Evolutionary conservation across 1,140 invertebrate species (phyloP), one percentile per base, ranked within the genome.

Genomic region (Caenorhabditis latens): DNA sequence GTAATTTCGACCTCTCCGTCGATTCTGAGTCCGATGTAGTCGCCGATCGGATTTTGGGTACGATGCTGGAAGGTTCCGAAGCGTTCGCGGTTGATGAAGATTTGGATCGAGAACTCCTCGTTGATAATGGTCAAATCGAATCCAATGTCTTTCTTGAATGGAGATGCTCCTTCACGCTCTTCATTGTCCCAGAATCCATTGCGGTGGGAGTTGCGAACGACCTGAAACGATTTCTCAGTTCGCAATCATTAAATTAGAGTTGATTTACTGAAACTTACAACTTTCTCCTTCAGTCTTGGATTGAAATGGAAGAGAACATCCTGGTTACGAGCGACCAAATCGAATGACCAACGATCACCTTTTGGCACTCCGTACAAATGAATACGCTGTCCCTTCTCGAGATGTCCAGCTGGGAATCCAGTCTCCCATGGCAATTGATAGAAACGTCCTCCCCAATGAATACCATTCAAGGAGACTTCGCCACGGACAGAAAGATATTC

Each of bases 221-320:
- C 90, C 63, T 89, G 55, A 55, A 61, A 86, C 5, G 48, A 61
- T 8, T 32, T n/a, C 8, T 43, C 3, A 11, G 7, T 40, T 9
- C 11, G 14, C 24, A 63, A 1, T 11, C 24, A 9, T 32, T 2
- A 32, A 32, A 21, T 32, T 32, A 11, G 21, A 63, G 32, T 21
- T 32, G 32, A 32, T 32, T 32, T 32, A 32, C 32, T 32, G 14
- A 24, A 75, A 48, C 67, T 14, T 71, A 87, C 86, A 83, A 63
- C 55, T 83, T 92, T 92, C 61, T 92, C 91, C 57, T 85, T 75
- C 84, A 92, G 87, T 40, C 91, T 86, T 40, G 91, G 91, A 67
- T 92, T 92, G 83, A 92, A 92, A 71, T 92, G 91, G 84, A 92
- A 90, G 32, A 92, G 87, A 40, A 86, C 86, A 21, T 92, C 89